Conservation (phyloP, 35 echinoderm and acorn worm species). For the Lytechinus pictus region DNA sequence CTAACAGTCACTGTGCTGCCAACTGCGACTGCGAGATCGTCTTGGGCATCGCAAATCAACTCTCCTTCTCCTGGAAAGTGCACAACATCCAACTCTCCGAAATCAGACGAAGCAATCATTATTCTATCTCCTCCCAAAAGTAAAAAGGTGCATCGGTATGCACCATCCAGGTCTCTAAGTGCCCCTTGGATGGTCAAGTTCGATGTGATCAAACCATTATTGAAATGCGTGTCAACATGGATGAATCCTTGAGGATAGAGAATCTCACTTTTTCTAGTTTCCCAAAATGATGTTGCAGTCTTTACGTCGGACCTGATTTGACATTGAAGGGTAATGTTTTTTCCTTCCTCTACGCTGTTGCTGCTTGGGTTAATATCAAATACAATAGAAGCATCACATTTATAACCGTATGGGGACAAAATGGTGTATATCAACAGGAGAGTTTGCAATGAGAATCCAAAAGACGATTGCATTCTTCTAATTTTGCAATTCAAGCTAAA, state of each 20-base stretch:
- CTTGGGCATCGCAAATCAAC: neutral
- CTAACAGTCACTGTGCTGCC: neutral
- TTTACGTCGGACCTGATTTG: neutral
- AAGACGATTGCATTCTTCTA: neutral
- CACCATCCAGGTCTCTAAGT: neutral
- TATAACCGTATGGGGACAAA: neutral
- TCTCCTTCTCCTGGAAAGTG: neutral
- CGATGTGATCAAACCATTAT: neutral
- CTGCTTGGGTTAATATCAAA: neutral
- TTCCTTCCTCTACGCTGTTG: neutral
- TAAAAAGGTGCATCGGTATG: neutral
- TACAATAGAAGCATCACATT: neutral
- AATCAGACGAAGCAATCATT: neutral
- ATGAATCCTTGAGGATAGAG: neutral
- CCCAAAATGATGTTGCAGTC: neutral
- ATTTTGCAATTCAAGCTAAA: neutral
- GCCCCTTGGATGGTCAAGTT: neutral
- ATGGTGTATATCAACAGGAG: neutral
- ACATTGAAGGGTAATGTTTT: neutral
- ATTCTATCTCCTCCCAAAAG: neutral
- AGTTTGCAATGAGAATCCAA: neutral
- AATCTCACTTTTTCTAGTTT: neutral
- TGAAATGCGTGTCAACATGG: neutral
- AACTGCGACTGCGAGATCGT: neutral
- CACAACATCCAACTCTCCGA: neutral